Percentiles rank a stretch among this genome's conserved stretches.
Conservation (phyloP, 2,797 vertebrate genomes). For the Poeciliopsis gracilis region DNA sequence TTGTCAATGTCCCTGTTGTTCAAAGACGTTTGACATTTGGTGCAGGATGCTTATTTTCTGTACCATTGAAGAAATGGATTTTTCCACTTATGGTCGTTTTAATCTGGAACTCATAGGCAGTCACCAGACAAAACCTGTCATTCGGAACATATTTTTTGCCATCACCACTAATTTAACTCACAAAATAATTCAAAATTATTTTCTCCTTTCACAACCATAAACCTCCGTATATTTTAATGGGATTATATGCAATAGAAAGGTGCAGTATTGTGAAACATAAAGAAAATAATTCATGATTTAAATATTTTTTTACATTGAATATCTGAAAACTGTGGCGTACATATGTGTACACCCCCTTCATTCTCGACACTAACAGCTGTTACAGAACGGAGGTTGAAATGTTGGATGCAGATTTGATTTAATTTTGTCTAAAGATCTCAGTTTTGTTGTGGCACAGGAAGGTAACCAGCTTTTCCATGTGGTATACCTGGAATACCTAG, state of each 20-base stretch:
- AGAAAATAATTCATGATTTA: neutral
- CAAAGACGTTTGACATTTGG: constrained; percentile 13
- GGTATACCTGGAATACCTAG: neutral
- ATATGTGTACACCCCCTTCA: neutral
- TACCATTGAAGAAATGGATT: constrained; percentile 9
- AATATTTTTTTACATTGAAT: neutral
- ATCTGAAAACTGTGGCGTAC: neutral
- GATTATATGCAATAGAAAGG: neutral
- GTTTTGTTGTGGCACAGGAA: neutral
- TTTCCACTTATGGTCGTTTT: neutral
- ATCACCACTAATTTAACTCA: neutral
- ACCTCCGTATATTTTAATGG: neutral
- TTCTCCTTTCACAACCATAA: neutral
- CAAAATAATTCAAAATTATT: neutral
- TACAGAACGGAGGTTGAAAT: neutral
- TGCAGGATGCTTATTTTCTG: constrained; percentile 1
- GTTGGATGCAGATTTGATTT: neutral
- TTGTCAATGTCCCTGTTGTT: neutral
- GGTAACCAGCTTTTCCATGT: neutral
- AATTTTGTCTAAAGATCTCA: neutral
- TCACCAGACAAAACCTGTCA: neutral
- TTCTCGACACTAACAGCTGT: neutral
- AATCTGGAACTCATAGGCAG: neutral
- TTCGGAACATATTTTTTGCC: neutral
- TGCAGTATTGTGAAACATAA: neutral